Percentiles rank a stretch among this genome's conserved stretches.
These are phyloP conservation scores for Melanerpes formicivorus DNA, from an alignment of 2,113 vertebrate species.

Conservation along the genomic window DNA sequence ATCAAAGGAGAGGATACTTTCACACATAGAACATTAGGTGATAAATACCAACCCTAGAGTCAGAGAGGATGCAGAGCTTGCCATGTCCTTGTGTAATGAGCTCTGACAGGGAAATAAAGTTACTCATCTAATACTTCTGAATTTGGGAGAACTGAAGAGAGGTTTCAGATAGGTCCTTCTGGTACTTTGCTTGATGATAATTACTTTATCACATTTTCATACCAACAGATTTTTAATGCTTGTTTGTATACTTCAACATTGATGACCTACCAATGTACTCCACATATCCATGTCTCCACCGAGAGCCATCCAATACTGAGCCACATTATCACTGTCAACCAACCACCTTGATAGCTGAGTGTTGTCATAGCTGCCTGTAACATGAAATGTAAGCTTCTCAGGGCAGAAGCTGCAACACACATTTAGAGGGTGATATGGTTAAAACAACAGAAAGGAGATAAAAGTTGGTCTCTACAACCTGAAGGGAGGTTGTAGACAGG, in stretches of 20 bases:
- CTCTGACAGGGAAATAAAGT: slow-evolving; percentile 2
- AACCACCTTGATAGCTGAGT: background rate
- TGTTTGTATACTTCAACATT: background rate
- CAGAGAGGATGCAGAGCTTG: background rate
- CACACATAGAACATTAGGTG: background rate
- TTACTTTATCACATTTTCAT: background rate
- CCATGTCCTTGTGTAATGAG: background rate
- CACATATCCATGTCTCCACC: background rate
- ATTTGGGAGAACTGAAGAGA: background rate
- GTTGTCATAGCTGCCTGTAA: background rate
- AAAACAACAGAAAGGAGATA: background rate
- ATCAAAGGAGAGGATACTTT: background rate
- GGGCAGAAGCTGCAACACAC: background rate
- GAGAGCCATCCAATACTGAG: background rate
- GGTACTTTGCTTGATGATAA: background rate
- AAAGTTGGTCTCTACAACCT: background rate
- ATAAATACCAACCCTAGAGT: background rate
- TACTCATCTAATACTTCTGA: background rate
- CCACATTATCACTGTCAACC: background rate
- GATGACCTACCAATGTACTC: rapidly evolving
- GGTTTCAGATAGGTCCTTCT: background rate
- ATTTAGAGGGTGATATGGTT: background rate
- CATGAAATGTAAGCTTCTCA: background rate
- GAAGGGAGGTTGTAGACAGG: too few species aligned
- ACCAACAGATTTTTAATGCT: background rate